These are phyloP conservation scores for Carlito syrichta DNA, from an alignment of 2,113 vertebrate genomes.

Conservation along the genomic window DNA sequence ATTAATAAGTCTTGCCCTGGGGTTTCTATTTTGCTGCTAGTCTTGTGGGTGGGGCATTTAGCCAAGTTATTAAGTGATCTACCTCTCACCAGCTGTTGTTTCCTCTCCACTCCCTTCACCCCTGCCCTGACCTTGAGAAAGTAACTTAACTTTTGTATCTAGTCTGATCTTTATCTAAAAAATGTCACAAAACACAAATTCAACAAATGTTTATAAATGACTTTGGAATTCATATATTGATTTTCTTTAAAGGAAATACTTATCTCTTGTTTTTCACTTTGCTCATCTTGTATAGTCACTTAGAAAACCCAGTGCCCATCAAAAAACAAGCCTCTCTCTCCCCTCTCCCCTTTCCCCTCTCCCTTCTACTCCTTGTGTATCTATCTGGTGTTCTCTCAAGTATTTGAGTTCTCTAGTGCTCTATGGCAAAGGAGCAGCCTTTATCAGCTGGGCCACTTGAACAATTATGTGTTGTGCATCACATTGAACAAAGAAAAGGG, in stretches of 20 bases:
- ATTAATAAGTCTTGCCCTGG: background rate
- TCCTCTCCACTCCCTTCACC: accelerated
- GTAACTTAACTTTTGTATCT: background rate
- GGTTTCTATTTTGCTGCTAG: background rate
- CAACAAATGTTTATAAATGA: background rate
- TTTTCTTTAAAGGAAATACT: background rate
- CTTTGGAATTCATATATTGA: background rate
- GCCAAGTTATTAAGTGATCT: background rate
- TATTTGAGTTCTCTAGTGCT: background rate
- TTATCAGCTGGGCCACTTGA: background rate
- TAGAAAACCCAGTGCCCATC: background rate
- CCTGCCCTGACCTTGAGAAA: background rate
- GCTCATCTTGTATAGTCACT: background rate
- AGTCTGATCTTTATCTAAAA: background rate
- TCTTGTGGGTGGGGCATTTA: background rate
- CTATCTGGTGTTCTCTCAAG: background rate
- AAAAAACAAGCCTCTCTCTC: background rate
- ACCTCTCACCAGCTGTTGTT: background rate
- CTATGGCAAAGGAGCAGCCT: background rate
- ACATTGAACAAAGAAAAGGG: slow-evolving; percentile 2
- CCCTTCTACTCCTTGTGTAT: background rate
- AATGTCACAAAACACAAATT: background rate
- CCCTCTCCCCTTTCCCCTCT: no score
- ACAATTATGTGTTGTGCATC: background rate
- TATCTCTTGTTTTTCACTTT: background rate